phyloP scores from a whole-genome alignment of 2,113 vertebrate genomes.

The Calcarius ornatus region DNA sequence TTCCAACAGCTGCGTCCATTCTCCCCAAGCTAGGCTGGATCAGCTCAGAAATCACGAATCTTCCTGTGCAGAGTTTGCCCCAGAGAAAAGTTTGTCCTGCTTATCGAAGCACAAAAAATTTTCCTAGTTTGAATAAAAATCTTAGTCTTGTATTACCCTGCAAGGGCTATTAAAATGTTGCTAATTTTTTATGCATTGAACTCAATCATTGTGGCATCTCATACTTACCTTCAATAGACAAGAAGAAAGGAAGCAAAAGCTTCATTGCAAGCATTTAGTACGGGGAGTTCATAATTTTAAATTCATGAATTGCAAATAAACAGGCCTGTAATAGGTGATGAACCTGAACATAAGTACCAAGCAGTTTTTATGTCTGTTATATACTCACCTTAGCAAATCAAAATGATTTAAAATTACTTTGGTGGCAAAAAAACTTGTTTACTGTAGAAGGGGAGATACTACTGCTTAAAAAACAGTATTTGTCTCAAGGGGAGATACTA shows the following conservation, averaged over 20 bases:
- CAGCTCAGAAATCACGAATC: background rate
- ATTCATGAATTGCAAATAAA: background rate
- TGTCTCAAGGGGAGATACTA: background rate
- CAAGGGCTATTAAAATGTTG: background rate
- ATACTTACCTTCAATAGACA: background rate
- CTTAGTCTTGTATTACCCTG: accelerated
- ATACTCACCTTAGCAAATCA: background rate
- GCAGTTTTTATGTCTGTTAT: background rate
- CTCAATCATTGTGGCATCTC: background rate
- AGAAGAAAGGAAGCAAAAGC: background rate
- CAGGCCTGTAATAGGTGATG: background rate
- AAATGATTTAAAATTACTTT: background rate
- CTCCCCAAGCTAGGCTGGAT: background rate
- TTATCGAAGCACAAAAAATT: background rate
- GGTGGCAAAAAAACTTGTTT: background rate
- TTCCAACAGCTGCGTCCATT: background rate
- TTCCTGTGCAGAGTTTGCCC: background rate
- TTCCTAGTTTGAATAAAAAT: background rate
- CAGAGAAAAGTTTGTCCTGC: background rate
- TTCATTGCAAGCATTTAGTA: background rate
- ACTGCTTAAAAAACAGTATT: background rate
- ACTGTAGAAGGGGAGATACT: background rate
- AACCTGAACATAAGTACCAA: background rate
- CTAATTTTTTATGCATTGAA: background rate
- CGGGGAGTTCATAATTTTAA: background rate